Base-by-base conservation (phyloP, 2,888 invertebrate species). In the Mythimna vitellina region DNA sequence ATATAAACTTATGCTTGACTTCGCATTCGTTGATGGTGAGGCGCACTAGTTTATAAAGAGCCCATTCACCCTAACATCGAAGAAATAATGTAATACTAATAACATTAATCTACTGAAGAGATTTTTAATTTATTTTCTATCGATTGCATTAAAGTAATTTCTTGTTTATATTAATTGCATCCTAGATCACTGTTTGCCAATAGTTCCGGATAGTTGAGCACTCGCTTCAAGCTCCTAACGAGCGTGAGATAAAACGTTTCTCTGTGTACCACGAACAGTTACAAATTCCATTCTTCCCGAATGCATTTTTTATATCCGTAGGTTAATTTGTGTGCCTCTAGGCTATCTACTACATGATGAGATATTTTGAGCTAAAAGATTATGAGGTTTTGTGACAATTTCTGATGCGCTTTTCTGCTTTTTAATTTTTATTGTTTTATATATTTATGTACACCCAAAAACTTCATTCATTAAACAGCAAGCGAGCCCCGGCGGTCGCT, bases 261-360 rank as follows among this genome's bases (percentile, higher is more conserved):
- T 56, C 17, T 12, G 32, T 62, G 51, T 46, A 62, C 54, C 25
- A 22, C 12, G 65, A 73, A 46, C 79, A 57, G 65, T 62, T 67
- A 77, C 64, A 80, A 74, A 78, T 72, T 46, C 57, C 29, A 38
- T 22, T 35, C 22, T n/a, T 35, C 38, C 35, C 8, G 35, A 46
- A 35, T 68, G 53, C 61, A 74, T 62, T 68, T 68, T 77, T 74
- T 62, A 65, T 25, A 46, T 62, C 61, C n/a, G n/a, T n/a, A 57
- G 64, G 61, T 79, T 61, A 73, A 29, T 29, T 29, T 2, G 51
- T 61, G 56, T 2, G 22, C 54, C 20, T 51, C 29, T 32, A 29
- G 63, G 25, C 38, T 64, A 29, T 29, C 29, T 29, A 66, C 56
- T 51, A 53, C 51, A 8, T 20, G 29, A 62, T 73, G 25, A 63